Base-by-base conservation (phyloP, 2,113 vertebrate genomes). In the Chitala chitala region DNA sequence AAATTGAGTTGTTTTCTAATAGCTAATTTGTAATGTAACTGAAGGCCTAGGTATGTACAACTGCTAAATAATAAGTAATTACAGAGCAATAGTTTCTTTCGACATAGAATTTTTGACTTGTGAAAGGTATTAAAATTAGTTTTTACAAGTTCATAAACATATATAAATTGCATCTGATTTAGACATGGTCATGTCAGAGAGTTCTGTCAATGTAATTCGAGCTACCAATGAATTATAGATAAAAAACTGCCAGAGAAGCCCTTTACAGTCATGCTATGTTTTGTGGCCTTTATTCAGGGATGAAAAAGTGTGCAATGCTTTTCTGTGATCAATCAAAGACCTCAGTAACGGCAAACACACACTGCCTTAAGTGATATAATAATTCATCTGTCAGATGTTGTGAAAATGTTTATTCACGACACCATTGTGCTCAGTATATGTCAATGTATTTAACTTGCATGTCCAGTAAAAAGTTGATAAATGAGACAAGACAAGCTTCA, bases 401-500 rank as follows among this genome's bases (percentile, higher is more conserved):
- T 75, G 51, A 50, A 75, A 75, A 50, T 26, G 40, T 31, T 17
- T 40, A 70, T 56, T 31, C 56, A 40, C 54, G n/a, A 51, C 54
- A 38, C 26, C 29, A 38, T 26, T 75, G 54, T 55, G 22, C 5
- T 75, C 15, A 48, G 15, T 36, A 26, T 61, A 75, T 61, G 55
- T 70, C 54, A 70, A 58, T 58, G 24, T 48, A 29, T 26, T 55
- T 54, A 54, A 56, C 51, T 58, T 48, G 17, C 7, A 68, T n/a
- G 38, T 56, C 73, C 69, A 46, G 10, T 54, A 61, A 70, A 48
- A 70, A 15, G 4, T 4, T 63, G 74, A 75, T 46, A 36, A 71
- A 75, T 75, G 42, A 38, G 20, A 31, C 38, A 51, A 51, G 31
- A 38, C 26, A 56, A 46, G 29, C 44, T 69, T 6, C 26, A 13